Base-by-base conservation (phyloP, 2,113 vertebrate genomes). In the Axis porcinus region DNA sequence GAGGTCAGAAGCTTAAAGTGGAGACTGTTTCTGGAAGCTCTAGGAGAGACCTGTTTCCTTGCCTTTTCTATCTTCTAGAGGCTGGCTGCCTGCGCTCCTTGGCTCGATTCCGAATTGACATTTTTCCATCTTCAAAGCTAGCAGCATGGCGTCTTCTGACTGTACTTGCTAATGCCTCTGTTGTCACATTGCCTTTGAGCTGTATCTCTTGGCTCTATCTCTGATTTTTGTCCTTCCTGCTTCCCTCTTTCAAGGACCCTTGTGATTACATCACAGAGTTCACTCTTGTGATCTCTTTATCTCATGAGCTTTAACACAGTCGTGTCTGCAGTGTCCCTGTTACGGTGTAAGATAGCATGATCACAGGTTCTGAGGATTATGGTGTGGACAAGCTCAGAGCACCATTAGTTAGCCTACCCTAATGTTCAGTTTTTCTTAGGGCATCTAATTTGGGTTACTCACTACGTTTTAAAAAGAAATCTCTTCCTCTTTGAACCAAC, bases 401-500 rank as follows among this genome's bases (percentile, higher is more conserved):
- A 3, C 52, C 23, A 0, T 57, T 47, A 9, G 21, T 7, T 2
- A 27, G 47, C 15, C 23, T 60, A 23, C 43, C n/a, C 23, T 36
- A 52, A 7, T 83, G 43, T 55, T 94, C 36, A 15, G 36, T 64
- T 67, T 86, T 81, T 89, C 27, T 84, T 40, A 47, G 16, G 2
- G 5, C 12, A 27, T 33, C 17, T 45, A 12, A 16, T 89, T 93
- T 81, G 79, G 27, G 43, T 70, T 60, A 54, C 15, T 57, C 45
- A 36, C 25, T 83, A 5, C 12, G 45, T 84, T 94, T 89, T 10
- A 47, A 85, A 89, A 82, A 82, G 40, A 87, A 90, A 79, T 36
- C 23, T 93, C 6, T 95, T 91, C 25, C 40, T n/a, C 45, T 64
- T 84, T 85, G 86, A 79, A 81, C 62, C 62, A 93, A 54, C 43